A percentile compares a stretch with the other conserved stretches of the same genome.
Conservation (phyloP, 1,140 invertebrate genomes). For the Trichoplusia ni region DNA sequence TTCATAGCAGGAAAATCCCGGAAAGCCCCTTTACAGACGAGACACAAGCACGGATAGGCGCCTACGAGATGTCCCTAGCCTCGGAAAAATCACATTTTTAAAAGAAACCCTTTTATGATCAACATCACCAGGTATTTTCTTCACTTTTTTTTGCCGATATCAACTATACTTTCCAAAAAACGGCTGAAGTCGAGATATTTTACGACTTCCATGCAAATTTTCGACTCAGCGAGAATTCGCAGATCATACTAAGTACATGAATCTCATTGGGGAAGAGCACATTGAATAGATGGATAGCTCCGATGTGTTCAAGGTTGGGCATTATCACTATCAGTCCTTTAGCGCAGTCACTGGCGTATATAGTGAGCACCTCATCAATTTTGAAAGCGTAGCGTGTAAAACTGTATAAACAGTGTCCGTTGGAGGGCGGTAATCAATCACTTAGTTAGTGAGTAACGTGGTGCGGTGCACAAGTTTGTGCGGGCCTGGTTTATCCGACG, state of each 20-base stretch:
- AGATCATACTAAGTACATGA: not conserved
- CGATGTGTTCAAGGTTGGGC: not conserved
- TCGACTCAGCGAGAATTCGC: not conserved
- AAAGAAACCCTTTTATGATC: conserved; percentile 11
- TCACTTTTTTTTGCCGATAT: not conserved
- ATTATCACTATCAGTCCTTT: not conserved
- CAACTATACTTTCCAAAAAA: not conserved
- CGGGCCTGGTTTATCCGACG: not conserved
- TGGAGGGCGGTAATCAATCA: conserved; percentile 26
- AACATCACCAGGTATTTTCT: not conserved
- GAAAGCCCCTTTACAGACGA: conserved; percentile 28
- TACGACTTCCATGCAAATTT: conserved; percentile 1
- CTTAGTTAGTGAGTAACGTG: conserved; percentile 11
- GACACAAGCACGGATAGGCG: conserved; percentile 22
- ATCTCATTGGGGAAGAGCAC: not conserved
- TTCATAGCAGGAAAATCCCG: conserved; percentile 37
- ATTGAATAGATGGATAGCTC: not conserved
- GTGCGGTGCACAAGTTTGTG: conserved; percentile 10
- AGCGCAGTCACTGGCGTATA: not conserved
- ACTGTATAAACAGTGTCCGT: not conserved
- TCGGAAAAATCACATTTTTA: conserved; percentile 8
- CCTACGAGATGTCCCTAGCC: conserved; percentile 14
- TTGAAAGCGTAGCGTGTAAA: not conserved
- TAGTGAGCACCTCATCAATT: not conserved
- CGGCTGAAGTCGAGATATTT: not conserved